Evolutionary conservation across 2,888 invertebrate species (phyloP).

Genomic region (Danaus chrysippus): DNA sequence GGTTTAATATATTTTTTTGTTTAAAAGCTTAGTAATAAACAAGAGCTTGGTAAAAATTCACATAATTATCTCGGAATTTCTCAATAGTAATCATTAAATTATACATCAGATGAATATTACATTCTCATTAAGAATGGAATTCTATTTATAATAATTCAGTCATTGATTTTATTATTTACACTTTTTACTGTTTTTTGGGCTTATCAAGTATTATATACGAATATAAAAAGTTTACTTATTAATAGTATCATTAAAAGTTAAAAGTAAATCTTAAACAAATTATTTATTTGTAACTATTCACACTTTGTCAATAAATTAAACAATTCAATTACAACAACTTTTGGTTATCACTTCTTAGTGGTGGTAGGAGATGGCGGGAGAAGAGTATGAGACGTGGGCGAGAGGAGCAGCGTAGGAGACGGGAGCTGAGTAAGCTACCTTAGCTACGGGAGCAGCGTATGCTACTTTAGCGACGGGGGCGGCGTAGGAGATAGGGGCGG

Average conservation of each 20-base stretch:
- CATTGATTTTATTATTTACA: no score
- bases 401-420: constrained; percentile 47
- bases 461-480: constrained; percentile 39
- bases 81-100: no score
- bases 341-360: constrained; percentile 49
- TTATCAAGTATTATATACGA: no score
- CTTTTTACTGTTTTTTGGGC: no score
- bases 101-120: no score
- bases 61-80: no score
- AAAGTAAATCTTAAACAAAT: constrained; percentile 40
- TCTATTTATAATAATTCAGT: no score
- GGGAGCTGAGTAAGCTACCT: constrained; percentile 33
- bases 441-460: constrained; percentile 37
- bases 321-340: constrained; percentile 15
- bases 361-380: constrained; percentile 56
- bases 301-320: constrained; percentile 25
- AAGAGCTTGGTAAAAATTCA: no score
- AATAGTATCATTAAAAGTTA: neutral
- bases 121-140: no score
- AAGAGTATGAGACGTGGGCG: constrained; percentile 46
- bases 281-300: constrained; percentile 25
- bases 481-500: constrained; percentile 26
- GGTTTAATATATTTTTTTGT: no score
- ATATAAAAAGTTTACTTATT: no score
- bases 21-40: no score